These are phyloP conservation scores for Dipodomys ordii DNA, from an alignment of 2,113 vertebrate species.

Conservation along the genomic window DNA sequence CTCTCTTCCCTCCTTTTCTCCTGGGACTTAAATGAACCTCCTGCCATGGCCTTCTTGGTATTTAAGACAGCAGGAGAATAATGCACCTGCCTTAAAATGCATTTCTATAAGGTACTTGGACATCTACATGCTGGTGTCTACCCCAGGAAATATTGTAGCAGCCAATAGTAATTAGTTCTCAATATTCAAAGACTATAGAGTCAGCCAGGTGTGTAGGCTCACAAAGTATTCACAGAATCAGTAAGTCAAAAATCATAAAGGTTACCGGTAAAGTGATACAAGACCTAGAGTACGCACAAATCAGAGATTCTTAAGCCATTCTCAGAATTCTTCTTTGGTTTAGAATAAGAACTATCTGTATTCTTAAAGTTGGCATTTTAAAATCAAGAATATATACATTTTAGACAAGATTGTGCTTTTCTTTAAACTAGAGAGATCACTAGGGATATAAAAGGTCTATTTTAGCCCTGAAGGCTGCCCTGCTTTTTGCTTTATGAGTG, in stretches of 20 bases:
- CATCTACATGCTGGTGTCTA: not conserved
- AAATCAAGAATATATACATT: slow-evolving; percentile 70
- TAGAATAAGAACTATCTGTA: slow-evolving; percentile 58
- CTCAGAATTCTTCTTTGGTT: slow-evolving; percentile 54
- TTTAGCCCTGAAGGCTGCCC: slow-evolving; percentile 83
- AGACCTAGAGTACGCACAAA: slow-evolving; percentile 47
- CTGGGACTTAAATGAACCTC: not conserved
- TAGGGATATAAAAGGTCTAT: slow-evolving; percentile 84
- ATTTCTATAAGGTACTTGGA: no score
- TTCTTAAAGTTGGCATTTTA: slow-evolving; percentile 79
- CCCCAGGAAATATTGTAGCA: not conserved
- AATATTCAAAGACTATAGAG: slow-evolving; percentile 13
- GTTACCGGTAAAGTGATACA: not conserved
- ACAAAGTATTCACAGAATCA: slow-evolving; percentile 35
- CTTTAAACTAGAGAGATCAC: slow-evolving; percentile 82
- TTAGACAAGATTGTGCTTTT: slow-evolving; percentile 79
- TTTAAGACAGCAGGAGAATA: not conserved
- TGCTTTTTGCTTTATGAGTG: slow-evolving; percentile 84
- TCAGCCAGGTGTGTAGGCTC: not conserved
- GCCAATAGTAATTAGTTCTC: not conserved
- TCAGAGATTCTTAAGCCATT: not conserved
- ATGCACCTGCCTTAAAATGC: not conserved
- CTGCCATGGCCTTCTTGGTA: not conserved
- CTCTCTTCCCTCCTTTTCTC: not conserved
- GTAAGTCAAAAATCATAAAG: slow-evolving; percentile 41